Base-by-base conservation (phyloP, 1,140 invertebrate species). In the Sweltsa coloradensis region DNA sequence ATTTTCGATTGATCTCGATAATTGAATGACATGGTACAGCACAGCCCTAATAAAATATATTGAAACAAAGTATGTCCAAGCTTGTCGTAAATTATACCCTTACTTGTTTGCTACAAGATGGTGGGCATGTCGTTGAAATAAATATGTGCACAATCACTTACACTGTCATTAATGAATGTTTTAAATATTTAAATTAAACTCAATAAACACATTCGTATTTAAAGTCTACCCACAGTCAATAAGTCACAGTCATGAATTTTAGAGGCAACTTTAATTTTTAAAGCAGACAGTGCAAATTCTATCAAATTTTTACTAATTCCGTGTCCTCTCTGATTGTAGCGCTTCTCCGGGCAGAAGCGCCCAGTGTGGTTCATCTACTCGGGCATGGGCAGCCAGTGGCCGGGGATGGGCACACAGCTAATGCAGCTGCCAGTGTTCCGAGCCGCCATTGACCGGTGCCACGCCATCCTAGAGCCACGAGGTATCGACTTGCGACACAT, bases 401-500 rank as follows among this genome's bases (percentile, higher is more conserved):
- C 61, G 52, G 73, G 70, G 49, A 84, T 80, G 78, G 78, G 70
- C 42, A 55, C 5, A 36, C 36, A 37, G 9, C 44, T 55, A 2
- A 36, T 55, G 16, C 14, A 39, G n/a, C 47, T 51, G 23, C 45
- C 50, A 1, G 24, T 31, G 4, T 47, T 51, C 22, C 27, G 25
- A 13, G 45, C 34, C 3, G 24, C 50, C 37, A 24, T 51, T 11
- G 46, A 34, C 2, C 62, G 76, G 41, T 85, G 81, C 43, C 81
- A 85, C 5, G 77, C 81, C 36, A 74, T 81, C 2, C 66, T 98
- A 0, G 74, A 78, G 53, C 78, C 81, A 2, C 77, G 83, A 58
- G 83, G 79, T 7, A 55, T 97, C 5, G 85, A 95, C 62, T 69
- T 98, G 0, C 70, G 89, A 55, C 72, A 85, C 39, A 68, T 96